Percentiles rank a stretch among this genome's conserved stretches.
Conservation (phyloP, 2,113 vertebrate species). For the Odontesthes bonariensis region DNA sequence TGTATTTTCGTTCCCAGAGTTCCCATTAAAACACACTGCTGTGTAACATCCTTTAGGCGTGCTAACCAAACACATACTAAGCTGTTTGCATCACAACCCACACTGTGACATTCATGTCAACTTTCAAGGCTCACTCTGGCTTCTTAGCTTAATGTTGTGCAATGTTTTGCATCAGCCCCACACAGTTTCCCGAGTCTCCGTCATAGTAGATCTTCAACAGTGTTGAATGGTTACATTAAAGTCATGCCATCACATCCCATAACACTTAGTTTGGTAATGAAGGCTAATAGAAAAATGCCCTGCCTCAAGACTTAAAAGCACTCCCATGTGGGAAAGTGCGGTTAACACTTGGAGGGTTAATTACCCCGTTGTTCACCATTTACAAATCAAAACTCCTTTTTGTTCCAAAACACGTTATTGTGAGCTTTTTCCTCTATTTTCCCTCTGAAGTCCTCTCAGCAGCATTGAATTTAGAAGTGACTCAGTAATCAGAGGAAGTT, state of each 20-base stretch:
- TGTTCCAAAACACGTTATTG: background rate
- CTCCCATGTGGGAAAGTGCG: constrained; percentile 10
- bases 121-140: constrained; percentile 5
- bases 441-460: no score
- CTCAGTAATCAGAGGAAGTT: constrained; percentile 27
- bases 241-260: constrained; percentile 32
- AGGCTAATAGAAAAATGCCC: constrained; percentile 41
- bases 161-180: constrained; percentile 14
- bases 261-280: constrained; percentile 38
- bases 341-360: background rate
- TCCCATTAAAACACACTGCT: constrained; percentile 31
- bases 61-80: constrained; percentile 20
- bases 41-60: background rate
- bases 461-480: background rate
- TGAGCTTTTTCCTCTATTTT: background rate
- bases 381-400: background rate
- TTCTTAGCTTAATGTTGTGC: constrained; percentile 25
- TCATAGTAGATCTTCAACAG: constrained; percentile 17
- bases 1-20: constrained; percentile 16
- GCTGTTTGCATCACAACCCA: constrained; percentile 21
- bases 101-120: constrained; percentile 16
- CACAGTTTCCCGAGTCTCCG: constrained; percentile 18
- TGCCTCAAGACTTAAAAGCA: constrained; percentile 21
- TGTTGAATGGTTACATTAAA: constrained; percentile 1
- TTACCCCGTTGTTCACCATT: background rate